These are phyloP conservation scores for Agapetus fuscipes DNA, from an alignment of 2,888 invertebrate species.

Conservation along the genomic window DNA sequence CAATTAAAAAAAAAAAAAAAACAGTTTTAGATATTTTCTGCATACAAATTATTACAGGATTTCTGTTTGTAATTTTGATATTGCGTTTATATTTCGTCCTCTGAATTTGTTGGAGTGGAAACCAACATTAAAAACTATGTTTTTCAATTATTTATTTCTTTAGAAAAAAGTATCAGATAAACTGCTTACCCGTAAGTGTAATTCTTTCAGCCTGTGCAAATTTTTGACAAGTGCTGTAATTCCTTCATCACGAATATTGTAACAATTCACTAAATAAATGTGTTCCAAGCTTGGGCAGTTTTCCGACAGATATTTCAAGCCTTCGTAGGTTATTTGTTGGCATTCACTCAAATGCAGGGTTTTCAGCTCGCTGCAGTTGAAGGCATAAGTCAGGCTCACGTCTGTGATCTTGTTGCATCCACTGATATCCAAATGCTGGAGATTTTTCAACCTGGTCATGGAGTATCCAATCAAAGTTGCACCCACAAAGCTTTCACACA, in stretches of 20 bases:
- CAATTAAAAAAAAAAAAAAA: too few relatives aligned
- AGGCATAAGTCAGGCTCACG: constrained; percentile 57
- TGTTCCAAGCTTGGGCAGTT: constrained; percentile 63
- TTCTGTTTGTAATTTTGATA: too few relatives aligned
- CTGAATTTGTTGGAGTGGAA: too few relatives aligned
- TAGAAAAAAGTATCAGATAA: too few relatives aligned
- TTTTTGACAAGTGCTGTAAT: constrained; percentile 33
- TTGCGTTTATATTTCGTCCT: too few relatives aligned
- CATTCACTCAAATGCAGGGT: constrained; percentile 56
- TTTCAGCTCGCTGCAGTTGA: constrained; percentile 54
- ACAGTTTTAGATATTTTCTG: too few relatives aligned
- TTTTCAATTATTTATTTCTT: too few relatives aligned
- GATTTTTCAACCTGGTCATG: constrained; percentile 42
- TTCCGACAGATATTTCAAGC: constrained; percentile 51
- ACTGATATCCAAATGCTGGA: constrained; percentile 53
- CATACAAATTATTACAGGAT: too few relatives aligned
- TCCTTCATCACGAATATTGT: constrained; percentile 56
- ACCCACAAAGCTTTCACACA: constrained; percentile 46
- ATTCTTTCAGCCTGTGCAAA: constrained; percentile 42
- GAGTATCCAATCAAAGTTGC: constrained; percentile 41
- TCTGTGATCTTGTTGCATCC: constrained; percentile 64
- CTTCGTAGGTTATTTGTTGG: constrained; percentile 57
- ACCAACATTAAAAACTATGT: too few relatives aligned
- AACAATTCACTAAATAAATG: constrained; percentile 56
- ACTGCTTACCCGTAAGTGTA: constrained; percentile 46